These are phyloP conservation scores for Turritopsis rubra DNA, from an alignment of 30 jellyfish, hydroid and myxozoan species.

Conservation along the genomic window DNA sequence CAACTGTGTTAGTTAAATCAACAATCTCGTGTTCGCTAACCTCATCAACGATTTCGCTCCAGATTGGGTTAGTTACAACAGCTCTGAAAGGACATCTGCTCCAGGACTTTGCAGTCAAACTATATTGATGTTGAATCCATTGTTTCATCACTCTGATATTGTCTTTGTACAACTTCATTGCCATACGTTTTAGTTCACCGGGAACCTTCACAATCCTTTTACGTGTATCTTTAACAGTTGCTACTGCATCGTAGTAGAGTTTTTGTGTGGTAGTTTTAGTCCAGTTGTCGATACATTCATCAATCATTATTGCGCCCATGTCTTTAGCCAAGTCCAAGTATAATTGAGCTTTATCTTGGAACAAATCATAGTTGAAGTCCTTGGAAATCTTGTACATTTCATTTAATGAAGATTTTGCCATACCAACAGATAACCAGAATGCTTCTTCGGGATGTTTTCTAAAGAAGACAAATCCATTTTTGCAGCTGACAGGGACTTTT, in stretches of 20 bases:
- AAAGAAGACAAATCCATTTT: conserved; percentile 22
- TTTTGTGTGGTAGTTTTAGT: conserved; percentile 21
- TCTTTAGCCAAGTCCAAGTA: not conserved
- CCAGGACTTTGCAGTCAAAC: conserved; percentile 25
- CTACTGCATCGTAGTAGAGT: conserved; percentile 14
- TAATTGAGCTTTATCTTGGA: not conserved
- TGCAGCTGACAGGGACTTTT: conserved; percentile 8
- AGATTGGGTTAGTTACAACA: conserved; percentile 50
- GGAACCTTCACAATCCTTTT: not conserved
- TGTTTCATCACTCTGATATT: not conserved
- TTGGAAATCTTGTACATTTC: not conserved
- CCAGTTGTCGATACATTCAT: conserved; percentile 30
- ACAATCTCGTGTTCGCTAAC: conserved; percentile 60
- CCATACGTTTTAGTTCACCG: not conserved
- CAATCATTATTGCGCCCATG: not conserved
- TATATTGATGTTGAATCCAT: conserved; percentile 22
- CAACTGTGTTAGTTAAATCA: conserved; percentile 27
- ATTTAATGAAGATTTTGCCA: not conserved
- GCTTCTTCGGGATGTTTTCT: conserved; percentile 75
- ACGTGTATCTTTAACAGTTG: not conserved
- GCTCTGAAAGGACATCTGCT: conserved; percentile 49
- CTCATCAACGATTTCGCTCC: conserved; percentile 85
- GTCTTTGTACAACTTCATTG: not conserved
- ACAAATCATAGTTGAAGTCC: not conserved
- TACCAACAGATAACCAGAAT: conserved; percentile 62